Conservation (phyloP, 2,888 invertebrate genomes). For the Spicauda simplicius region DNA sequence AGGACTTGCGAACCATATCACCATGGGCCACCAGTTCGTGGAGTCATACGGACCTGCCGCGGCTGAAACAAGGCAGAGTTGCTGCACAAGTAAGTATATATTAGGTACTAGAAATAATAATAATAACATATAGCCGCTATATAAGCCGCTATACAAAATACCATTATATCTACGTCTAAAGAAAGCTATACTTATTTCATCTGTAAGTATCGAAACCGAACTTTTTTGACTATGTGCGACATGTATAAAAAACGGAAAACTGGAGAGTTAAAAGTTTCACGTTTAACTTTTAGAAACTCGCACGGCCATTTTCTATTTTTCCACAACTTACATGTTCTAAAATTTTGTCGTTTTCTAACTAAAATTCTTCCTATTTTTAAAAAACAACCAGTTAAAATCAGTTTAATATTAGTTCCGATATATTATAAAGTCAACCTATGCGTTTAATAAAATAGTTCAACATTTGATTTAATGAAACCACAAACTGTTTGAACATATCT, state of each 20-base stretch:
- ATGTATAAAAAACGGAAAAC: background rate
- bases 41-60: constrained; percentile 91
- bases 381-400: background rate
- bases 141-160: too few species aligned
- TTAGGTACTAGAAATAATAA: too few species aligned
- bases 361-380: background rate
- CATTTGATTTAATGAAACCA: background rate
- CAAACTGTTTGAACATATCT: background rate
- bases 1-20: constrained; percentile 87
- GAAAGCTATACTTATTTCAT: too few species aligned
- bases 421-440: background rate
- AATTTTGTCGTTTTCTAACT: background rate
- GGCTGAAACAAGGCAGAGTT: constrained; percentile 89
- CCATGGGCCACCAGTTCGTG: constrained; percentile 91
- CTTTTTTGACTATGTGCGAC: background rate
- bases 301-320: background rate
- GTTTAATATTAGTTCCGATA: background rate
- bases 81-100: constrained; percentile 88
- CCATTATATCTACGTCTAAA: too few species aligned
- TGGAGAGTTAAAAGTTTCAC: background rate
- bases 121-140: too few species aligned
- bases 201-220: too few species aligned
- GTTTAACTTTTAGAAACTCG: background rate
- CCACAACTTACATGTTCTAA: background rate
- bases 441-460: constrained; percentile 9